Evolutionary conservation across 2,113 vertebrate genomes (phyloP).

Genomic region (Ovis canadensis): DNA sequence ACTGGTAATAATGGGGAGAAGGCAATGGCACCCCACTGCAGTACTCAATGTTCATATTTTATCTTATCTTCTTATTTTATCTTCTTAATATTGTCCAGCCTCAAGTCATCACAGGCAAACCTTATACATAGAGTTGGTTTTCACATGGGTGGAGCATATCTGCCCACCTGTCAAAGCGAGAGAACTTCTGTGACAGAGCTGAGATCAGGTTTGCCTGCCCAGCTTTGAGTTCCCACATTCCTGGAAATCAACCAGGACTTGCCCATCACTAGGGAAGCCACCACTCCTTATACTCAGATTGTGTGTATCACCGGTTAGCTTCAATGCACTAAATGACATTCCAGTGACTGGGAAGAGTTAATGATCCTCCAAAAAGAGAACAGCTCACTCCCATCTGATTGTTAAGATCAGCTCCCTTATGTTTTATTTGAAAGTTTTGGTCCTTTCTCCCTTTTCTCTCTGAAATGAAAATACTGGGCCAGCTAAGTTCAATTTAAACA

Average conservation of each 20-base stretch:
- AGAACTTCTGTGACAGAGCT: background rate
- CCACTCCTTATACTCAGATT: background rate
- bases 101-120: background rate
- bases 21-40: no score
- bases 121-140: background rate
- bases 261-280: background rate
- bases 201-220: background rate
- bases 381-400: background rate
- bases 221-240: background rate
- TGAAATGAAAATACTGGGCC: background rate
- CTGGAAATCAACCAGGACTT: background rate
- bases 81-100: background rate
- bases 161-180: background rate
- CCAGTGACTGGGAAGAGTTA: constrained; percentile 1
- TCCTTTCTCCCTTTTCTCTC: background rate
- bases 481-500: background rate
- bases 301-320: constrained; percentile 3
- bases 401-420: constrained; percentile 1
- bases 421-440: constrained; percentile 25
- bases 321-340: constrained; percentile 11
- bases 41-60: background rate
- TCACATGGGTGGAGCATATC: background rate
- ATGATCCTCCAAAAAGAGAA: background rate
- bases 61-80: background rate
- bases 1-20: background rate